Evolutionary conservation across 2,113 vertebrate genomes (phyloP), one percentile per base, ranked within the genome.

Genomic region (Motacilla alba): DNA sequence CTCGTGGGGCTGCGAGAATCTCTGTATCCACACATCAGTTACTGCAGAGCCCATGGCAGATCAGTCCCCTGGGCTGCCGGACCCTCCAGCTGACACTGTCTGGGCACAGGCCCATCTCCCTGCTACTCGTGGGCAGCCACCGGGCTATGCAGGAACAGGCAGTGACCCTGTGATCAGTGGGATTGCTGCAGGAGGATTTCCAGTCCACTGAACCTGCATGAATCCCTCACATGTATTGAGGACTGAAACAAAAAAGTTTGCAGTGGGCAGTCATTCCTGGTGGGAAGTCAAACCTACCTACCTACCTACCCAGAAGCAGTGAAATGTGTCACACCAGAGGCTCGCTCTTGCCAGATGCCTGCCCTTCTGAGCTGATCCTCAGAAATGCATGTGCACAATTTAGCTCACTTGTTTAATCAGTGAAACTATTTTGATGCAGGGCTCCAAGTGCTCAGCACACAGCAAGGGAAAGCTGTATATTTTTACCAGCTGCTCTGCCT

Each of bases 21-120:
- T 47, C 46, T 31, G 2, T 3, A 24, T 31, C 35, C 44, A 15
- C 4, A 22, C 0, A 22, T 1, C 19, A 28, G 17, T 43, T 88
- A 76, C 62, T 66, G 80, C 49, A 43, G 81, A 96, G 93, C 27
- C 60, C 52, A 4, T 0, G 14, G 91, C 64, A 78, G 30, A 31
- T 26, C 24, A 41, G 43, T 3, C 15, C 7, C 22, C 7, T 0
- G 11, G 21, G 62, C 66, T 56, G 56, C 47, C 33, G 0, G 44
- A 30, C 35, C 55, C 33, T 33, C 21, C 10, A 0, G 56, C 0
- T 13, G 17, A 13, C 67, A 13, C 28, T 15, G 16, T 5, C 52
- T 39, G 50, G 53, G 66, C 33, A 49, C 14, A 4, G 59, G 15
- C 50, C 22, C 44, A 20, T 17, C 24, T 60, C 49, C 64, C 49